Evolutionary conservation across 2,888 invertebrate genomes (phyloP).

Genomic region (Mechanitis messenoides): DNA sequence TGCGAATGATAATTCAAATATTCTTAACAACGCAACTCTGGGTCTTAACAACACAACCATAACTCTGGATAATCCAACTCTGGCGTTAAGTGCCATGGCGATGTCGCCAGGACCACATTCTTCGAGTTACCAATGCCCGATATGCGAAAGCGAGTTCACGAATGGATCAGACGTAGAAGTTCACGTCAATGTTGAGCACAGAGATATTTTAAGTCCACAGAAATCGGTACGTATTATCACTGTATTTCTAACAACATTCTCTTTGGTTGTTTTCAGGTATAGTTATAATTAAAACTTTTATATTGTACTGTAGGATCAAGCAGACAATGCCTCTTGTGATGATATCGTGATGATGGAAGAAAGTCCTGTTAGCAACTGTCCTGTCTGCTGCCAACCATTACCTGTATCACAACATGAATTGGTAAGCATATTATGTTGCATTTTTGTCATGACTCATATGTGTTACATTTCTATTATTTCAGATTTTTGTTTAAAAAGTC

Average conservation of each 20-base stretch:
- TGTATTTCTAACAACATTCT: conserved; percentile 5
- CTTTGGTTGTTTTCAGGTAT: not conserved
- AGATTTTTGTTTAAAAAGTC: no score
- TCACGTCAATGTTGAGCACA: conserved; percentile 90
- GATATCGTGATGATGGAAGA: conserved; percentile 73
- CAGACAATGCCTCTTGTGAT: conserved; percentile 71
- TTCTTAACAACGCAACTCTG: conserved; percentile 50
- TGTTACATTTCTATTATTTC: no score
- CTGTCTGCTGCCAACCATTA: conserved; percentile 66
- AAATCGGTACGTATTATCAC: conserved; percentile 49
- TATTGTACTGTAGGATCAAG: conserved; percentile 52
- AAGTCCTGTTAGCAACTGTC: conserved; percentile 69
- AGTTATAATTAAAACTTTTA: not conserved
- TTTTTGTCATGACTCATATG: not conserved
- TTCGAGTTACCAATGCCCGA: conserved; percentile 83
- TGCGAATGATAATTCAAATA: conserved; percentile 51
- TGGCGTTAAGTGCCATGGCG: conserved; percentile 59
- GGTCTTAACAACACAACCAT: conserved; percentile 53
- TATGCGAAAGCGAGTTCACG: conserved; percentile 84
- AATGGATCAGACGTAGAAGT: conserved; percentile 87
- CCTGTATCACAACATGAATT: conserved; percentile 68
- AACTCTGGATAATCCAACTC: conserved; percentile 45
- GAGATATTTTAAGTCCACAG: conserved; percentile 85
- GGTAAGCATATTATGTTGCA: conserved; percentile 46
- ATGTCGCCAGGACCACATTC: conserved; percentile 67